Evolutionary conservation across 2,888 invertebrate genomes (phyloP), one percentile per base, ranked within the genome.

Genomic region (Callyntrura guangdongensis): DNA sequence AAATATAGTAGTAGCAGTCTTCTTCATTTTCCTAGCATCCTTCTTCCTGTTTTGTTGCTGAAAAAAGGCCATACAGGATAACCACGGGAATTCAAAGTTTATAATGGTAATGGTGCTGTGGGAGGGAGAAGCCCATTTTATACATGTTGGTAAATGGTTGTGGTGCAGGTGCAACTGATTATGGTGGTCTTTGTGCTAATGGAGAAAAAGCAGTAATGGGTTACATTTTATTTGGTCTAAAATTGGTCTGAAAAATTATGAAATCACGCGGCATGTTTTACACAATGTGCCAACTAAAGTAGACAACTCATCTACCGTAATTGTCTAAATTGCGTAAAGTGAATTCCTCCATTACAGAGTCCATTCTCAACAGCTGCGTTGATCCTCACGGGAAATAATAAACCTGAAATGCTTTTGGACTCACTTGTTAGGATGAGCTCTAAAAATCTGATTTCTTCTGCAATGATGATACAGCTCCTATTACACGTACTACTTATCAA

Each of bases 181-280:
- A 27, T 45, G 17, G 20, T 74, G 0, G 67, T 84, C 72, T 22
- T 59, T 53, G 8, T 69, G n/a, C 56, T 72, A 67, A 72, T 47
- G 84, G 79, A 36, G 86, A 61, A 64, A 79, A 79, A 49, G 69
- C 12, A 69, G 14, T 53, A 56, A 86, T 36, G 86, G 56, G 45
- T 64, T 64, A 49, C 79, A 86, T 79, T 86, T 86, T 77, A 79
- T 86, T 77, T 67, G 49, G 47, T 79, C 64, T 86, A 69, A 86
- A 86, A 86, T 79, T 86, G 79, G 74, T 27, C 77, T 77, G 53
- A 86, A 86, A 56, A 79, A 79, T 86, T 86, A 86, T 77, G 86
- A 86, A 77, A 86, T 79, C 79, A 47, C 61, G 77, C 86, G 86
- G 86, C 86, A 86, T 77, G 86, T 77, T 86, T 77, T 74, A 85